Percentiles rank a stretch among this genome's conserved stretches.
Conservation (phyloP, 2,888 invertebrate genomes). For the Xestia c-nigrum region DNA sequence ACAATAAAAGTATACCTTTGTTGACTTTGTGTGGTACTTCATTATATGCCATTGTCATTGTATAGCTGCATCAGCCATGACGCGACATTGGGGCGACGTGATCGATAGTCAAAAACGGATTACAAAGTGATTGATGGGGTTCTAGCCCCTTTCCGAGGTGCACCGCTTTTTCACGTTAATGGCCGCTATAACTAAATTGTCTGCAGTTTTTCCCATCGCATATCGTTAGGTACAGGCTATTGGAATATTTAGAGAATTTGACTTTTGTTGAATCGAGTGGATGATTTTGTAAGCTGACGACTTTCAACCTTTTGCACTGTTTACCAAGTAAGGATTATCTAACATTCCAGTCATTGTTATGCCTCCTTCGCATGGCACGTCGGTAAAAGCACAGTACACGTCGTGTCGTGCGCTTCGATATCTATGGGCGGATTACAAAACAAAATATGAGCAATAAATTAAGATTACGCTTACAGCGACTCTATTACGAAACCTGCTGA, state of each 20-base stretch:
- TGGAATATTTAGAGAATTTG: background rate
- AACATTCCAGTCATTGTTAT: conserved; percentile 36
- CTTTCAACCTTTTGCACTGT: conserved; percentile 23
- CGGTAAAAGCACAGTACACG: conserved; percentile 49
- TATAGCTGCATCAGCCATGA: conserved; percentile 28
- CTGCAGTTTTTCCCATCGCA: conserved; percentile 21
- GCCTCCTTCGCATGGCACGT: conserved; percentile 16
- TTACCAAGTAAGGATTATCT: conserved; percentile 32
- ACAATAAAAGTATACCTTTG: background rate
- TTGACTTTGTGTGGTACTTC: conserved; percentile 22
- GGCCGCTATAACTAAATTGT: conserved; percentile 42
- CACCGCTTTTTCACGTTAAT: conserved; percentile 48
- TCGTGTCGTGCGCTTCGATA: conserved; percentile 47
- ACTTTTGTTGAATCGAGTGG: conserved; percentile 15
- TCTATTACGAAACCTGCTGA: conserved; percentile 44
- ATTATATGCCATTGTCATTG: conserved; percentile 43
- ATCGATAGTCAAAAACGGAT: conserved; percentile 74
- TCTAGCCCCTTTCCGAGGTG: conserved; percentile 59
- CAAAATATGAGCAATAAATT: conserved; percentile 50
- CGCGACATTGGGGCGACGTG: conserved; percentile 62
- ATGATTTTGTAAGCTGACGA: conserved; percentile 16
- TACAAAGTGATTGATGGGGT: conserved; percentile 74
- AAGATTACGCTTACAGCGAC: conserved; percentile 34
- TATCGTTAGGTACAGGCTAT: conserved; percentile 18
- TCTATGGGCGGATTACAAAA: conserved; percentile 32